These are phyloP conservation scores for Nematopogon swammerdamellus DNA, from an alignment of 2,888 invertebrate genomes.

Conservation along the genomic window DNA sequence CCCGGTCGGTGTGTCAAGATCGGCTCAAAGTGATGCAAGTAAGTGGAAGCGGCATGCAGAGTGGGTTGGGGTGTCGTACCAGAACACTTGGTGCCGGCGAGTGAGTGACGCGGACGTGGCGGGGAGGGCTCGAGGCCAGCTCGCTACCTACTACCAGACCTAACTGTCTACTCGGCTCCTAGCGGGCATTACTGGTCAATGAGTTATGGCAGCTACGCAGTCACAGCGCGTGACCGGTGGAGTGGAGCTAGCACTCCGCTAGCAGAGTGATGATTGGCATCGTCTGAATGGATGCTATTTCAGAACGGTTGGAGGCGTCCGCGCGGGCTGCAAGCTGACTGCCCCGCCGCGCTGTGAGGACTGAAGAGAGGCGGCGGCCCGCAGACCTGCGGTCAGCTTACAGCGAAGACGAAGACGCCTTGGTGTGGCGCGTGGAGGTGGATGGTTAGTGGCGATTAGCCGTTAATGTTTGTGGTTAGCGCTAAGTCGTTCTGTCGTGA, in stretches of 20 bases:
- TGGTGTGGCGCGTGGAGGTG: neutral
- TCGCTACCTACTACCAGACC: neutral
- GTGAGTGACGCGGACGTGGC: neutral
- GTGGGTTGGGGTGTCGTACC: neutral
- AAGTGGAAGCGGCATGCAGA: neutral
- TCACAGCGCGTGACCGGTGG: neutral
- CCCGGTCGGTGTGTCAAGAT: neutral
- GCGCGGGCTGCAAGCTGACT: neutral
- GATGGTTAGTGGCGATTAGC: slow-evolving; percentile 41
- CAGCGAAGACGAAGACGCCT: neutral
- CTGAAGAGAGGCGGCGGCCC: too few relatives aligned
- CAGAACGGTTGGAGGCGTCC: neutral
- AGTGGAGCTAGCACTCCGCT: neutral
- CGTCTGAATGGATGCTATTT: neutral
- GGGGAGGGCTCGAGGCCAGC: neutral
- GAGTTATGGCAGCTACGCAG: neutral
- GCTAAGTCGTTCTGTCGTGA: slow-evolving; percentile 41
- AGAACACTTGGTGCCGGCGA: neutral
- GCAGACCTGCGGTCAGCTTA: neutral
- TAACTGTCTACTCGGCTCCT: neutral
- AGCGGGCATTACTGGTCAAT: neutral
- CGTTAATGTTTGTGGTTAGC: slow-evolving; percentile 35
- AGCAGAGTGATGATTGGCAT: neutral
- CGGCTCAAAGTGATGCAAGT: neutral
- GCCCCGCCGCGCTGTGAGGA: too few relatives aligned